These are phyloP conservation scores for Podabrus alpinus DNA, from an alignment of 2,888 invertebrate genomes.

Conservation along the genomic window DNA sequence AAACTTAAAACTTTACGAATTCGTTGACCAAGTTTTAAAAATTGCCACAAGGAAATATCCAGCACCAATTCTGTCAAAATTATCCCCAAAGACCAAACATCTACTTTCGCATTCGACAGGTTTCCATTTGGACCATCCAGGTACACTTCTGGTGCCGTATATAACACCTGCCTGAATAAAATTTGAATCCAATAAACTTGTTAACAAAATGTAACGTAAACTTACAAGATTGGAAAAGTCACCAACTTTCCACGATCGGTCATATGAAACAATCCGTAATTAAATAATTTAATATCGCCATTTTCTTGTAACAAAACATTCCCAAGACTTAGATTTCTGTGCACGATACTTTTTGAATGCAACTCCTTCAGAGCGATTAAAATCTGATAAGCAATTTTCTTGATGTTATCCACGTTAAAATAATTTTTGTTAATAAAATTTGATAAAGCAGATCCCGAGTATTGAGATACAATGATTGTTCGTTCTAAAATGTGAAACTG, in stretches of 20 bases:
- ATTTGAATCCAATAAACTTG: not conserved
- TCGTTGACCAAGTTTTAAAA: conserved; percentile 74
- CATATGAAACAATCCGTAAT: conserved; percentile 93
- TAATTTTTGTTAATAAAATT: conserved; percentile 56
- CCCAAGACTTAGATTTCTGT: conserved; percentile 80
- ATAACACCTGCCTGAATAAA: conserved; percentile 69
- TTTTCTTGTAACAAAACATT: conserved; percentile 78
- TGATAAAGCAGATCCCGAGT: conserved; percentile 69
- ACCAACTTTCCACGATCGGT: conserved; percentile 85
- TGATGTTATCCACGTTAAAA: conserved; percentile 59
- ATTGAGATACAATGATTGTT: conserved; percentile 82
- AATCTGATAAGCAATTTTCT: conserved; percentile 73
- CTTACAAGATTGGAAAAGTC: conserved; percentile 85
- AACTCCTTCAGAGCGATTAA: conserved; percentile 74
- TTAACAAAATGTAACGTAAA: conserved; percentile 13
- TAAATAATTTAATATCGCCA: conserved; percentile 81
- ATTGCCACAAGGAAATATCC: conserved; percentile 71
- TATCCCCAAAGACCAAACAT: conserved; percentile 95
- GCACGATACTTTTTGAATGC: conserved; percentile 73
- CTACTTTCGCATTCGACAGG: conserved; percentile 72
- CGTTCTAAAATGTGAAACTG: conserved; percentile 64
- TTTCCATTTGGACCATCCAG: conserved; percentile 60
- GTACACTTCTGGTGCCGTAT: conserved; percentile 82
- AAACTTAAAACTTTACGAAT: conserved; percentile 76
- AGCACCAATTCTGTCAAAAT: conserved; percentile 81